Percentiles rank a stretch among this genome's conserved stretches.
phyloP scores from a whole-genome alignment of 2,797 vertebrate species.

The Coilia nasus region DNA sequence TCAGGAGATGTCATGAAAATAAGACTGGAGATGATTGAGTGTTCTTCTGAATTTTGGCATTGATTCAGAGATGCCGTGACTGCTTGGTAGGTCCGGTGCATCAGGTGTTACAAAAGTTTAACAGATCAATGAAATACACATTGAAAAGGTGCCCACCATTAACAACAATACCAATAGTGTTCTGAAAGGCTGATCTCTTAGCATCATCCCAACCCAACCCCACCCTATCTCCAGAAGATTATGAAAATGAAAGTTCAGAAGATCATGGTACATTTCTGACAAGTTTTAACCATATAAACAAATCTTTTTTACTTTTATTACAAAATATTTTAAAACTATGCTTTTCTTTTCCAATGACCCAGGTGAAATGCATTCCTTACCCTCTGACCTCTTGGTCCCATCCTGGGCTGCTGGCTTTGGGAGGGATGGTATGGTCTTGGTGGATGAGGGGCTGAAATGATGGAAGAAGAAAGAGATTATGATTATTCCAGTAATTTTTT shows the following conservation, averaged over 20 bases:
- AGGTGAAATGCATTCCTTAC: not conserved
- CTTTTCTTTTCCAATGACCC: not conserved
- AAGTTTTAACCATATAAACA: too few relatives aligned
- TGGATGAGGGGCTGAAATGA: not conserved
- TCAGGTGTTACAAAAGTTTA: not conserved
- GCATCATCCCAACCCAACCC: too few relatives aligned
- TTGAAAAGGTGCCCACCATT: not conserved
- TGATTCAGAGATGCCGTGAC: not conserved
- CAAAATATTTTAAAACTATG: not conserved
- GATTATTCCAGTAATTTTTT: not conserved
- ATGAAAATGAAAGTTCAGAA: too few relatives aligned
- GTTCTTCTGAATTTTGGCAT: not conserved
- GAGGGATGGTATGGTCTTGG: not conserved
- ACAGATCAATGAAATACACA: not conserved
- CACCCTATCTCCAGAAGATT: too few relatives aligned
- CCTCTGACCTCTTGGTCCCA: constrained; percentile 3
- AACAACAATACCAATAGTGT: too few relatives aligned
- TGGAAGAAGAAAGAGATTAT: not conserved
- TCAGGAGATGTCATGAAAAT: not conserved
- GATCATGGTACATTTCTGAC: too few relatives aligned
- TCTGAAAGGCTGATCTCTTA: too few relatives aligned
- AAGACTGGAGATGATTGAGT: not conserved
- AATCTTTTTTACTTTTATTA: too few relatives aligned
- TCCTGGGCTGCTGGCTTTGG: not conserved
- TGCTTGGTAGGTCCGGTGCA: not conserved